Conservation (phyloP, 2,797 vertebrate species). For the Phalloptychus januarius region DNA sequence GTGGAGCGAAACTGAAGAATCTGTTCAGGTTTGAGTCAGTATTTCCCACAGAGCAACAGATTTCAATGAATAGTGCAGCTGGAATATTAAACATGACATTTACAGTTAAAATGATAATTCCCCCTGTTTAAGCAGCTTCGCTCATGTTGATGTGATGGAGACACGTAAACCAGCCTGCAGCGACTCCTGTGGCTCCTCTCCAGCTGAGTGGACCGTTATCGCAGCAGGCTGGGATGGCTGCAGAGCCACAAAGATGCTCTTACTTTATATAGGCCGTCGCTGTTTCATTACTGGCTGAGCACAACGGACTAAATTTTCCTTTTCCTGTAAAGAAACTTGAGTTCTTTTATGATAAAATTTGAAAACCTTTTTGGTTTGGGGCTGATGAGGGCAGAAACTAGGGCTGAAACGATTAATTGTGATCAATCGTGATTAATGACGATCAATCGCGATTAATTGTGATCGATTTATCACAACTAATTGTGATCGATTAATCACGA, state of each 20-base stretch:
- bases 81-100: constrained; percentile 11
- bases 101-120: constrained; percentile 5
- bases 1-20: not conserved
- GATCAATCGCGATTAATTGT: too few species aligned
- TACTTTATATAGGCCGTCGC: not conserved
- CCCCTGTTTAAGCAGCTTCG: not conserved
- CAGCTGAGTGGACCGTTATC: constrained; percentile 13
- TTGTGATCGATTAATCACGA: too few species aligned
- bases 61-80: constrained; percentile 43
- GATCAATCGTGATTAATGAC: too few species aligned
- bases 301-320: not conserved
- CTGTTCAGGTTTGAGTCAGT: constrained; percentile 7
- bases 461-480: too few species aligned
- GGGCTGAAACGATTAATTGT: too few species aligned
- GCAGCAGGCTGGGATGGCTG: not conserved
- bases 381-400: not conserved
- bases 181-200: constrained; percentile 4
- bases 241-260: constrained; percentile 8
- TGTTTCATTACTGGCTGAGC: not conserved
- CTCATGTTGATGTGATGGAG: not conserved
- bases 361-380: not conserved
- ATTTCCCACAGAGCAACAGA: constrained; percentile 19
- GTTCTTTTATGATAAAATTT: not conserved
- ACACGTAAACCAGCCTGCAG: constrained; percentile 4
- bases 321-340: not conserved